Evolutionary conservation across 2,797 vertebrate species (phyloP).

Genomic region (Chaetophractus vellerosus): DNA sequence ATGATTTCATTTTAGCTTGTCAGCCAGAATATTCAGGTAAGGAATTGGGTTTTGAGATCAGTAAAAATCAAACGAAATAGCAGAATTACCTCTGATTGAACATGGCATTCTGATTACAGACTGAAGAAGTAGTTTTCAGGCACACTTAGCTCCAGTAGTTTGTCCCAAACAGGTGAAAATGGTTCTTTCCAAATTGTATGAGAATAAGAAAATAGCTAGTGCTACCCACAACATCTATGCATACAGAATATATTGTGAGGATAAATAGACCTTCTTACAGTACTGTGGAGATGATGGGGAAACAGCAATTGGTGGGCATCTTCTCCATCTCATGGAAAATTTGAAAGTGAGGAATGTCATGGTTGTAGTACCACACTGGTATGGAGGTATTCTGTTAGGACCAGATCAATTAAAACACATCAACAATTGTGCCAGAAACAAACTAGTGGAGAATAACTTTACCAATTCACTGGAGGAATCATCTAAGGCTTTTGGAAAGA

Average conservation of each 20-base stretch:
- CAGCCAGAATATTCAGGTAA: constrained; percentile 86
- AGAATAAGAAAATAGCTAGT: constrained; percentile 98
- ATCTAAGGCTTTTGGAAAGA: constrained; percentile 88
- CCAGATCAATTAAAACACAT: too few species aligned
- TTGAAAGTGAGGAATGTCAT: too few species aligned
- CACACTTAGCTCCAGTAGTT: constrained; percentile 95
- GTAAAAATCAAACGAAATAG: constrained; percentile 87
- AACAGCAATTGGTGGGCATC: too few species aligned
- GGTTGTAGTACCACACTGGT: too few species aligned
- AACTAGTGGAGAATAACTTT: too few species aligned
- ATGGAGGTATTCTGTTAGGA: too few species aligned
- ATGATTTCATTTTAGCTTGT: constrained; percentile 87
- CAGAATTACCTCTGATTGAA: constrained; percentile 93
- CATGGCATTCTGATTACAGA: constrained; percentile 96
- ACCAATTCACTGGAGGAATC: too few species aligned
- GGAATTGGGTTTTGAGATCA: constrained; percentile 69
- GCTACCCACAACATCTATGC: constrained; percentile 99
- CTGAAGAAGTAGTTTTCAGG: constrained; percentile 98
- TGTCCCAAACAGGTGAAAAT: constrained; percentile 95
- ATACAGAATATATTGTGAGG: too few species aligned
- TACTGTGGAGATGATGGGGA: too few species aligned
- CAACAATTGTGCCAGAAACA: too few species aligned
- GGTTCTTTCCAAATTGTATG: constrained; percentile 95
- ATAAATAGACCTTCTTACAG: too few species aligned
- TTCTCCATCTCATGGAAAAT: too few species aligned